Evolutionary conservation across 2,888 invertebrate species (phyloP), one percentile per base, ranked within the genome.

Genomic region (Lasioglossum malachurum): DNA sequence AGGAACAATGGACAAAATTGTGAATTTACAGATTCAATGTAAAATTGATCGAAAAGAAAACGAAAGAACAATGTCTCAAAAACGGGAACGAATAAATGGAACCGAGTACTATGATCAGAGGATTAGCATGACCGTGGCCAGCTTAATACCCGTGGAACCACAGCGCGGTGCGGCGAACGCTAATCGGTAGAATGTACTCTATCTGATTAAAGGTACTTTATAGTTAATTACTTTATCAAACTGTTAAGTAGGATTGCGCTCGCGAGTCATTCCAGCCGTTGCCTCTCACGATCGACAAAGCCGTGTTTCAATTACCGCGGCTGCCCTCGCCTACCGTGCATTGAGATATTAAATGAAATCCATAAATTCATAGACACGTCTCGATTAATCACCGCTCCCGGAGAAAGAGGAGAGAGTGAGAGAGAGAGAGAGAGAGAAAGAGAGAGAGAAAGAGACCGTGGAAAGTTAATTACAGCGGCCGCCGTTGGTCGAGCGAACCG

Each of bases 281-380:
- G 83, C 75, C 88, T 88, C 81, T 83, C 88, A 79, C 87, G 79
- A 90, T 90, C 90, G 90, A 85, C 90, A 85, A 75, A 76, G 76
- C 83, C 88, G 89, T 84, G 91, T 91, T 91, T 91, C 91, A 91
- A 91, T 91, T 91, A 91, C 77, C 74, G 49, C 23, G 69, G 38
- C 69, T 38, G 79, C 64, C 74, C 76, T 83, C 82, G 76, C 82
- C 82, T 78, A 72, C 82, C 85, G 84, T 73, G 79, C 91, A 91
- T 91, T 91, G 91, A 91, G 91, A 91, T 91, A 91, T 91, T 91
- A 93, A 92, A 92, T 92, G 93, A 91, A 92, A 92, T 91, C 91
- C 91, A 93, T 92, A 92, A 93, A 93, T 92, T 92, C 91, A 89
- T 89, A 84, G 91, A 90, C 91, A 87, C 87, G 91, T 84, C 87